Percentiles rank a stretch among this genome's conserved stretches.
Conservation (phyloP, 2,888 invertebrate genomes). For the Rosalia funebris region DNA sequence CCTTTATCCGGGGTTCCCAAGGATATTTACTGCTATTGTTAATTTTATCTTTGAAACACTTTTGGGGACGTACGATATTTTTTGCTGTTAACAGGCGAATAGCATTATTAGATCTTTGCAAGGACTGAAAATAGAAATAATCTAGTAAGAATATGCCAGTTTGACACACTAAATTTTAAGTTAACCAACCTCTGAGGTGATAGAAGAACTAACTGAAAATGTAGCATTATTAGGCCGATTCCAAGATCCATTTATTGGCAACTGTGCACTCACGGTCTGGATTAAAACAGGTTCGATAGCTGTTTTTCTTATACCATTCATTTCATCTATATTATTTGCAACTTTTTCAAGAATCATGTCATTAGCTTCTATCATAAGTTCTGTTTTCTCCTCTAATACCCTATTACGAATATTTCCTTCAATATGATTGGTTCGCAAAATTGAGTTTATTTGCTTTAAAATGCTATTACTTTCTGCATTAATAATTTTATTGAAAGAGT, state of each 20-base stretch:
- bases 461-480: slow-evolving; percentile 73
- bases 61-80: slow-evolving; percentile 84
- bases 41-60: slow-evolving; percentile 83
- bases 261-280: slow-evolving; percentile 60
- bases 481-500: slow-evolving; percentile 76
- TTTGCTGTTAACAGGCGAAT: slow-evolving; percentile 74
- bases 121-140: slow-evolving; percentile 11
- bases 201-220: slow-evolving; percentile 51
- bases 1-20: slow-evolving; percentile 84
- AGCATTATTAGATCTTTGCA: slow-evolving; percentile 47
- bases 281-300: slow-evolving; percentile 66
- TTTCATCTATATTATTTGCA: slow-evolving; percentile 77
- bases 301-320: slow-evolving; percentile 70
- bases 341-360: slow-evolving; percentile 85
- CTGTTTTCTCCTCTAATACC: slow-evolving; percentile 75
- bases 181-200: slow-evolving; percentile 39
- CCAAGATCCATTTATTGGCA: slow-evolving; percentile 71
- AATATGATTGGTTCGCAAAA: slow-evolving; percentile 68
- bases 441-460: slow-evolving; percentile 68
- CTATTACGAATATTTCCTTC: slow-evolving; percentile 68
- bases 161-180: slow-evolving; percentile 35
- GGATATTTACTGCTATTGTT: slow-evolving; percentile 80
- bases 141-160: slow-evolving; percentile 29
- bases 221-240: slow-evolving; percentile 62
- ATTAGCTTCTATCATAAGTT: slow-evolving; percentile 83